Evolutionary conservation across 2,113 vertebrate species (phyloP), one percentile per base, ranked within the genome.

Genomic region (Trichechus manatus): DNA sequence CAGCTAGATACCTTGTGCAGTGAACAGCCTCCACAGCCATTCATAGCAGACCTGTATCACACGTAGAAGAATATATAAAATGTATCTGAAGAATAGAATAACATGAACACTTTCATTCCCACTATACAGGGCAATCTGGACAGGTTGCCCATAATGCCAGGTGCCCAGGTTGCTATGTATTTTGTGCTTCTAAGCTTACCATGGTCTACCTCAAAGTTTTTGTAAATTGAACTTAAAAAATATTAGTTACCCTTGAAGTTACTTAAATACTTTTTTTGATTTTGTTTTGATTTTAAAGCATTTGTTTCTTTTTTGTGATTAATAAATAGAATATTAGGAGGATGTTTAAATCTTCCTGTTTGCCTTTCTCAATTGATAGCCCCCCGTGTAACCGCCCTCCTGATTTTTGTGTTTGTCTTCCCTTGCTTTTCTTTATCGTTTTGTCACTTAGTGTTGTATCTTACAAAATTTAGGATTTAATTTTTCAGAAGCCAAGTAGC

Each of bases 271-370:
- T 3, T 59, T 63, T 87, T 70, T 78, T 61, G 2, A 1, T 82
- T 91, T 82, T 50, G 36, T 88, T 93, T 92, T 92, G 5, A 8
- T 94, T 92, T 90, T 95, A 77, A 95, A 93, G 17, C 27, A 86
- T 74, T 91, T 92, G 50, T 92, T 96, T 4, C 39, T 87, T 93
- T 87, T 94, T 77, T 36, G 23, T 81, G 39, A n/a, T 94, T 36
- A 91, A 53, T 56, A 72, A 56, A 78, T 64, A 72, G 72, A 84
- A 23, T 72, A 31, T 63, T 88, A 79, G 36, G 13, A 84, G 44
- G 78, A 47, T 3, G 25, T 86, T 77, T 90, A 87, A 77, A 77
- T 27, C 27, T 66, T 25, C 75, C 6, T 84, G 25, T 93, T 66
- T 70, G 44, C 25, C 22, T 80, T 68, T 63, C 25, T 36, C 29